These are phyloP conservation scores for Leptopilina clavipes DNA, from an alignment of 1,140 invertebrate genomes.

Conservation along the genomic window DNA sequence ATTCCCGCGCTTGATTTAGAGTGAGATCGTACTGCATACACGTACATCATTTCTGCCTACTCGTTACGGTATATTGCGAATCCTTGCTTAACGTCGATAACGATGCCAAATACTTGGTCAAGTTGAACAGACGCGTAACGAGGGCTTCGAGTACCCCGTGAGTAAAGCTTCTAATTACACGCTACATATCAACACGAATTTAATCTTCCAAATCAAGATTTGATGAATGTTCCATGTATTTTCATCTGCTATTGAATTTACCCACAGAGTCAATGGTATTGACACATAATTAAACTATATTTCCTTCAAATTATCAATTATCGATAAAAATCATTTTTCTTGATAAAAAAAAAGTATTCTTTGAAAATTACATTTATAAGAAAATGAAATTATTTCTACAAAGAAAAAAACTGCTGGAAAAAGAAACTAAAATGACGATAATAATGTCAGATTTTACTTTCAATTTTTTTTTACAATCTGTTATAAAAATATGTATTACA, in stretches of 20 bases:
- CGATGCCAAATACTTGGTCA: constrained; percentile 28
- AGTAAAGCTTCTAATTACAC: constrained; percentile 22
- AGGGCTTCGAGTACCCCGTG: neutral
- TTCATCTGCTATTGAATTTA: neutral
- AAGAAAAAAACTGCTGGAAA: no score
- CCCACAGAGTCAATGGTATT: no score
- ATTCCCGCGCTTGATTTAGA: constrained; percentile 13
- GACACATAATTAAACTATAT: no score
- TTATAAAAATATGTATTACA: no score
- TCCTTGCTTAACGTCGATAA: constrained; percentile 29
- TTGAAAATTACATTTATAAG: no score
- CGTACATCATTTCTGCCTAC: constrained; percentile 28
- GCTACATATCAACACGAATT: constrained; percentile 19
- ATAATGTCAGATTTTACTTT: no score
- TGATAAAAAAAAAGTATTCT: no score
- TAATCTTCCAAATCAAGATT: constrained; percentile 7
- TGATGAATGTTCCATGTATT: constrained; percentile 5
- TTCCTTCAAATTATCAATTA: no score
- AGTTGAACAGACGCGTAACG: constrained; percentile 31
- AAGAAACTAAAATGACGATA: no score
- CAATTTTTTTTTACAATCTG: no score
- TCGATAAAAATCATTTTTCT: no score
- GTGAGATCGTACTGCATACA: constrained; percentile 23
- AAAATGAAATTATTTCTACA: no score
- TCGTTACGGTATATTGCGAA: constrained; percentile 22